Conservation (phyloP, 2,113 vertebrate genomes). For the Heliornis fulica region DNA sequence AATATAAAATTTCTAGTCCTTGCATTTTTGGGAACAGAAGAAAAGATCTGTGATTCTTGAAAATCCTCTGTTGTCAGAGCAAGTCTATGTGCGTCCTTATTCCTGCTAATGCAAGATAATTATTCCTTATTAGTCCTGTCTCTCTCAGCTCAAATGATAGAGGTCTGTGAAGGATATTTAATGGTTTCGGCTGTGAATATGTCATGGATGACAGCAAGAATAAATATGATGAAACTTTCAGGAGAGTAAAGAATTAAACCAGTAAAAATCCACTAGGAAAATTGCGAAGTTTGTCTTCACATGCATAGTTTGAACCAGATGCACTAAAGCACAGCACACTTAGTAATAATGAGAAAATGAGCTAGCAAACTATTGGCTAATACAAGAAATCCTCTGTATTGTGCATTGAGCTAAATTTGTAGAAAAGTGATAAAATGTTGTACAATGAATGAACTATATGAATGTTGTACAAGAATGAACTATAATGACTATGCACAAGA, state of each 20-base stretch:
- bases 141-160: neutral
- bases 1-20: neutral
- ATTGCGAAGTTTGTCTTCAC: neutral
- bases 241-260: neutral
- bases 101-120: neutral
- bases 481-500: neutral
- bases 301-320: neutral
- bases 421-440: neutral
- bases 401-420: neutral
- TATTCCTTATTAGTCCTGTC: neutral
- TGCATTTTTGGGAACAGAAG: neutral
- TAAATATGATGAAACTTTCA: neutral
- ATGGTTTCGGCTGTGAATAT: neutral
- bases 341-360: neutral
- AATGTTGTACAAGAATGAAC: neutral
- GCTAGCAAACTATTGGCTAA: neutral
- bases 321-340: neutral
- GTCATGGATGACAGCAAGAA: neutral
- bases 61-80: neutral
- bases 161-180: neutral
- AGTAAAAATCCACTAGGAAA: neutral
- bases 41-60: neutral
- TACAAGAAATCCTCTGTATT: neutral
- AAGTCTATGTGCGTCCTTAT: neutral
- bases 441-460: too few species aligned